phyloP scores from a whole-genome alignment of 2,888 invertebrate species.

The Meta bourneti region DNA sequence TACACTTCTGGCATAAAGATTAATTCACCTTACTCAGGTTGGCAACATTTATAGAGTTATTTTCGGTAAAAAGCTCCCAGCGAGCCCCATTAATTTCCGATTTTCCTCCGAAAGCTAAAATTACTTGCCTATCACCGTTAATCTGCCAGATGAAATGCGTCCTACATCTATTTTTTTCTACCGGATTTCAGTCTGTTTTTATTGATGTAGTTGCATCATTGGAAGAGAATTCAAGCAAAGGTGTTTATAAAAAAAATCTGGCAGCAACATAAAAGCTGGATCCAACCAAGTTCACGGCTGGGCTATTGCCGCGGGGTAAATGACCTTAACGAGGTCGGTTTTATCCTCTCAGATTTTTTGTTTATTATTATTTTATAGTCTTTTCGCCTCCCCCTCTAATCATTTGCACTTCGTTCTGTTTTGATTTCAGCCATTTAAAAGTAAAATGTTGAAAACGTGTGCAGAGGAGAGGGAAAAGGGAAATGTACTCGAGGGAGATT shows the following conservation, averaged over 20 bases:
- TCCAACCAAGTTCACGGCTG: conserved; percentile 59
- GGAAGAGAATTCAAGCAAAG: conserved; percentile 46
- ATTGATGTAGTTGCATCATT: conserved; percentile 10
- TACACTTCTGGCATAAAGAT: too few relatives aligned
- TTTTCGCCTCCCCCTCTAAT: not conserved
- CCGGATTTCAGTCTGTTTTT: conserved; percentile 14
- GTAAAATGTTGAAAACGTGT: conserved; percentile 3
- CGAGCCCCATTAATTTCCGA: not conserved
- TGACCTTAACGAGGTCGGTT: conserved; percentile 62
- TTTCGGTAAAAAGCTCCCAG: not conserved
- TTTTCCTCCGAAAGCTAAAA: not conserved
- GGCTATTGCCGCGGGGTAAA: conserved; percentile 64
- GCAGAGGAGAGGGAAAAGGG: not conserved
- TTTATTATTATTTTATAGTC: not conserved
- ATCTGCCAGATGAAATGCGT: conserved; percentile 8
- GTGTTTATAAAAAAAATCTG: conserved; percentile 29
- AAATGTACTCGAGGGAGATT: not conserved
- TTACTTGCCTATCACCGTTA: conserved; percentile 10
- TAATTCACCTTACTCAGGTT: too few relatives aligned
- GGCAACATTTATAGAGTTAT: too few relatives aligned
- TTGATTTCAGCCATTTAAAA: conserved; percentile 14
- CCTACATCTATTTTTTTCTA: not conserved
- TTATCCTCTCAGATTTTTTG: conserved; percentile 20
- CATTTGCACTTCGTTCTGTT: conserved; percentile 45
- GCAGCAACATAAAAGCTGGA: not conserved